Conservation (phyloP, 2,113 vertebrate genomes). For the Anguilla japonica region DNA sequence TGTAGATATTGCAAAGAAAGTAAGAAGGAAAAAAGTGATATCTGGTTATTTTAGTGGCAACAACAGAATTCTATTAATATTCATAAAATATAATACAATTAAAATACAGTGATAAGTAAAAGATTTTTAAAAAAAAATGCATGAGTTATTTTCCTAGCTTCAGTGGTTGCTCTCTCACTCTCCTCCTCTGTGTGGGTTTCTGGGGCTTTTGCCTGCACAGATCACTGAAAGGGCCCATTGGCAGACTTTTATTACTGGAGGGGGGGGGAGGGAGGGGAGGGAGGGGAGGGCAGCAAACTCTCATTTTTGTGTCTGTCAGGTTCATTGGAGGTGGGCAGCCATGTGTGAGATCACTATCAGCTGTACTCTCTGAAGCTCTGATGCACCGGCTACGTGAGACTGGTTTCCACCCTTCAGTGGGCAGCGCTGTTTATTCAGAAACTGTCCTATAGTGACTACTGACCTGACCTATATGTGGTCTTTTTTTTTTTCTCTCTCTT, state of each 20-base stretch:
- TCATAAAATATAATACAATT: no score
- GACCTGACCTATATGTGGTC: constrained; percentile 43
- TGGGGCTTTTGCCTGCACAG: constrained; percentile 46
- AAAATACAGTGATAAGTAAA: no score
- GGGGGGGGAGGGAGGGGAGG: constrained; percentile 37
- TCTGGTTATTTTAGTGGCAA: no score
- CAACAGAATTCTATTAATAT: no score
- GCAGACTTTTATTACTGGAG: constrained; percentile 55
- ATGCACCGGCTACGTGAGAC: constrained; percentile 37
- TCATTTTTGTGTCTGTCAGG: constrained; percentile 67
- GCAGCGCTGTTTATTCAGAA: constrained; percentile 50
- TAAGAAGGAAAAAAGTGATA: no score
- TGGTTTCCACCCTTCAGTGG: constrained; percentile 30
- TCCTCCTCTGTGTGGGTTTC: constrained; percentile 23
- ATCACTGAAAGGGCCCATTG: constrained; percentile 52
- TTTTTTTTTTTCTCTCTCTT: constrained; percentile 25
- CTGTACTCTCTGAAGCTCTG: constrained; percentile 43
- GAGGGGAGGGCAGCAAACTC: constrained; percentile 56
- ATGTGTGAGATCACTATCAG: constrained; percentile 52
- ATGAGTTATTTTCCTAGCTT: background rate
- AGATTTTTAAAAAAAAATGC: background rate
- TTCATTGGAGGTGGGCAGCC: constrained; percentile 55
- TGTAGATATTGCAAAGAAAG: no score
- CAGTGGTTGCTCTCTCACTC: background rate
- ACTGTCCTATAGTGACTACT: constrained; percentile 52